Conservation (phyloP, 2,113 vertebrate species). For the Accipiter cooperii region DNA sequence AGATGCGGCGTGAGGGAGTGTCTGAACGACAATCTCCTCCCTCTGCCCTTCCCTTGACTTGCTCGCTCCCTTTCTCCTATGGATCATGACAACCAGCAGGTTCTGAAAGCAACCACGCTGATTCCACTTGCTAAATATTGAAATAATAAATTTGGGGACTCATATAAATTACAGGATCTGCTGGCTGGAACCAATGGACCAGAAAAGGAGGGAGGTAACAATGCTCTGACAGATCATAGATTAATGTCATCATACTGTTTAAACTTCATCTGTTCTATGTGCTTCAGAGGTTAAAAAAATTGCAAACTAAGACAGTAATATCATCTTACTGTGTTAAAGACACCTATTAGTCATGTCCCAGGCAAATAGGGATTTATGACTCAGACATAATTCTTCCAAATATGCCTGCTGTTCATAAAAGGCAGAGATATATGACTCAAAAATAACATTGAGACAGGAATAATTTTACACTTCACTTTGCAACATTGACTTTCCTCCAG, state of each 20-base stretch:
- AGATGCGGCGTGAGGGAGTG: rapidly evolving
- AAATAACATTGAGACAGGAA: constrained; percentile 74
- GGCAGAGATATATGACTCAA: constrained; percentile 74
- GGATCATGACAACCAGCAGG: background rate
- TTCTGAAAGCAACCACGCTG: background rate
- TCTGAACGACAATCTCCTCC: background rate
- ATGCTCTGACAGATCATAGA: constrained; percentile 24
- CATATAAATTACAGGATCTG: background rate
- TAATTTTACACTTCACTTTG: constrained; percentile 73
- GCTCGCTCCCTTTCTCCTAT: background rate
- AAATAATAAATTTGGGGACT: constrained; percentile 12
- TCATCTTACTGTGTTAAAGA: constrained; percentile 67
- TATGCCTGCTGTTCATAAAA: constrained; percentile 75
- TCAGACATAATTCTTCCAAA: constrained; percentile 75
- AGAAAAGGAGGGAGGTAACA: constrained; percentile 26
- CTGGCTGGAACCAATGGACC: background rate
- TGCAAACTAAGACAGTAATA: constrained; percentile 69
- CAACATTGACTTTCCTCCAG: constrained; percentile 66
- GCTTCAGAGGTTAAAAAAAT: constrained; percentile 55
- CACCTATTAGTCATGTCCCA: constrained; percentile 75
- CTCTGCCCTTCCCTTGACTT: background rate
- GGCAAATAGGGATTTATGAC: constrained; percentile 76
- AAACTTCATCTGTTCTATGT: constrained; percentile 51
- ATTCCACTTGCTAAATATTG: constrained; percentile 1
- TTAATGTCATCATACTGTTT: constrained; percentile 22